Percentiles rank a stretch among this genome's conserved stretches.
Conservation (phyloP, 2,888 invertebrate species). For the Zaprionus bogoriensis region DNA sequence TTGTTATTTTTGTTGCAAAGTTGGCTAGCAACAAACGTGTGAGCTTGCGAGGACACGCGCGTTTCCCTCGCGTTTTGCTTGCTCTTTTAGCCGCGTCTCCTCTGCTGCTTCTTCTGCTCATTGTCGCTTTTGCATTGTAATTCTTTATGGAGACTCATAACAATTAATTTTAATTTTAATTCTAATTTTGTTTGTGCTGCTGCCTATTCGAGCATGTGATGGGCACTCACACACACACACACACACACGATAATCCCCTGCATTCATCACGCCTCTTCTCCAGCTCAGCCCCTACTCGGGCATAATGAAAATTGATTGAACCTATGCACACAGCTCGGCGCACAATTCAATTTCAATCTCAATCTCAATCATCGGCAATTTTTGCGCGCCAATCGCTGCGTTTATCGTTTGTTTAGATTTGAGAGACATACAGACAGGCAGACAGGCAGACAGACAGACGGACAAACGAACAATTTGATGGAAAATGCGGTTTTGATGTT, state of each 20-base stretch:
- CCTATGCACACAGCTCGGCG: conserved; percentile 41
- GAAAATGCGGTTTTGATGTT: conserved; percentile 61
- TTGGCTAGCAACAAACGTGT: no score
- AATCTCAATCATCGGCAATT: conserved; percentile 20
- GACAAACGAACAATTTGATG: conserved; percentile 28
- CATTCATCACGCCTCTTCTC: neutral
- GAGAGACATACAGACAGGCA: no score
- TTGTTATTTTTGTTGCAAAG: no score
- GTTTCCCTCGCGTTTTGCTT: neutral
- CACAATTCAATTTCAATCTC: conserved; percentile 50
- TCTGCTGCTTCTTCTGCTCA: conserved; percentile 2
- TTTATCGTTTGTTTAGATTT: conserved; percentile 65
- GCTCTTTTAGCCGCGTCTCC: neutral
- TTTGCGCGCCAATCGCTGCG: conserved; percentile 32
- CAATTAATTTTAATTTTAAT: conserved; percentile 67
- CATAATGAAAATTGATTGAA: conserved; percentile 73
- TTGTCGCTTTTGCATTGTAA: conserved; percentile 40
- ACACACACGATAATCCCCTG: no score
- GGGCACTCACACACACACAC: no score
- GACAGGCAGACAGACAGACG: no score
- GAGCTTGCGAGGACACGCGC: no score
- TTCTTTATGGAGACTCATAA: conserved; percentile 65
- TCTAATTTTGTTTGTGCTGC: conserved; percentile 39
- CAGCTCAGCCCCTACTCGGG: neutral
- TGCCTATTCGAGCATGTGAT: conserved; percentile 24